Base-by-base conservation (phyloP, 2,797 vertebrate species). In the Adelosebastes latens region DNA sequence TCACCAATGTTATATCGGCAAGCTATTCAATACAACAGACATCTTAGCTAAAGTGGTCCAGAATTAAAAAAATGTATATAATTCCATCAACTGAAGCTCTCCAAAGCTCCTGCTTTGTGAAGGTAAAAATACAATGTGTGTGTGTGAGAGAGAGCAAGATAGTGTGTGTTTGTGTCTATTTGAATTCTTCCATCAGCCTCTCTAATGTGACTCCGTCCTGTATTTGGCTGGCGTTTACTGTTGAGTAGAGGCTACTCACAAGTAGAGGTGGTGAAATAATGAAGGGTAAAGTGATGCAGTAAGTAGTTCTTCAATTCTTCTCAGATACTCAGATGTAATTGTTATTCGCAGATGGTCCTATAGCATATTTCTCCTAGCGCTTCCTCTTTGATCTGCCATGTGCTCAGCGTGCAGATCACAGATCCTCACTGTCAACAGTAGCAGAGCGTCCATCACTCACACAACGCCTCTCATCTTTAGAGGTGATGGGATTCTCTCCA, bases 351-450 rank as follows among this genome's bases (percentile, higher is more conserved):
- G 72, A 86, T 20, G 79, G 63, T 81, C 82, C 74, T 75, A 56
- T 59, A 63, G 75, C 77, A 82, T 87, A 61, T 81, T 82, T 87
- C 32, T 91, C 59, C 86, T 84, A 75, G 85, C 18, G 82, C 86
- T 91, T 93, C 90, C 89, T 85, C 83, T 89, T 84, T 90, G 83
- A 90, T 87, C 86, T 81, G 63, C 25, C 13, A 20, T n/a, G 71
- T 76, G 68, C 80, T 78, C 72, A 27, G 49, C 65, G 74, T 74
- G 75, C 74, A 72, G 64, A 69, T 72, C 59, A n/a, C 70, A 77
- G 62, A 65, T 69, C 56, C 70, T 88, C 56, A 67, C 60, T 59
- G 77, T 56, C 72, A 72, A 14, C 81, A 76, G 69, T 22, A 52
- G 83, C 34, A 39, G 27, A 80, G 56, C 55, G 52, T 81, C 79